Conservation (phyloP, 1,140 invertebrate genomes). For the Trinorchestia longiramus region DNA sequence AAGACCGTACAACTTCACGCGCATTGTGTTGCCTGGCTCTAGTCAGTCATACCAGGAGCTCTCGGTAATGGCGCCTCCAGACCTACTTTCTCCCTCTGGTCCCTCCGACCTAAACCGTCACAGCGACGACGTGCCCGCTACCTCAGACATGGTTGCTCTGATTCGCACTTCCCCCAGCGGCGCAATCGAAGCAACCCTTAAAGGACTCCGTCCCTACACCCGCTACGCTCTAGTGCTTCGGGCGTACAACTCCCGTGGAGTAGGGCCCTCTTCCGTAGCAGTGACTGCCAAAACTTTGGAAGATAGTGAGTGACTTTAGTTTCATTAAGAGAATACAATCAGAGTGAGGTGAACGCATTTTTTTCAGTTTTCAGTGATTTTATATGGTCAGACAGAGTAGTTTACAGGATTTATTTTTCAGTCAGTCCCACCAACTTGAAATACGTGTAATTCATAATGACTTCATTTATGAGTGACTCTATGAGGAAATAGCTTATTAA, state of each 20-base stretch:
- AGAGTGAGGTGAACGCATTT: too few relatives aligned
- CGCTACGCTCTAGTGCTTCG: constrained; percentile 91
- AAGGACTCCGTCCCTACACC: constrained; percentile 67
- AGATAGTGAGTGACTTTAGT: constrained; percentile 71
- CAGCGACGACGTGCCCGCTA: not conserved
- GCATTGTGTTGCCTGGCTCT: constrained; percentile 34
- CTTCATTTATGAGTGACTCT: too few relatives aligned
- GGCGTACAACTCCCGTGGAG: constrained; percentile 93
- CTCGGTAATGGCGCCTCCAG: constrained; percentile 66
- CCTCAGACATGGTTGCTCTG: not conserved
- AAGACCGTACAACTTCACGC: constrained; percentile 63
- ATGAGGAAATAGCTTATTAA: too few relatives aligned
- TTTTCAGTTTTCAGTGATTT: too few relatives aligned
- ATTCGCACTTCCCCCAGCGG: not conserved
- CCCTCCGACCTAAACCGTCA: constrained; percentile 63
- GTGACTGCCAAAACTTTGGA: constrained; percentile 82
- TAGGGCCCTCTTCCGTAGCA: constrained; percentile 89
- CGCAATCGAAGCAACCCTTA: not conserved
- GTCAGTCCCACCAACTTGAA: too few relatives aligned
- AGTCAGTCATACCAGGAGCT: not conserved
- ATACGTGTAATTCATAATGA: too few relatives aligned
- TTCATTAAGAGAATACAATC: not conserved
- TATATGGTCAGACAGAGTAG: too few relatives aligned
- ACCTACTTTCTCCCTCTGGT: constrained; percentile 69
- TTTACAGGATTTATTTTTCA: too few relatives aligned